Conservation (phyloP, 2,888 invertebrate species). For the Pterostichus niger region DNA sequence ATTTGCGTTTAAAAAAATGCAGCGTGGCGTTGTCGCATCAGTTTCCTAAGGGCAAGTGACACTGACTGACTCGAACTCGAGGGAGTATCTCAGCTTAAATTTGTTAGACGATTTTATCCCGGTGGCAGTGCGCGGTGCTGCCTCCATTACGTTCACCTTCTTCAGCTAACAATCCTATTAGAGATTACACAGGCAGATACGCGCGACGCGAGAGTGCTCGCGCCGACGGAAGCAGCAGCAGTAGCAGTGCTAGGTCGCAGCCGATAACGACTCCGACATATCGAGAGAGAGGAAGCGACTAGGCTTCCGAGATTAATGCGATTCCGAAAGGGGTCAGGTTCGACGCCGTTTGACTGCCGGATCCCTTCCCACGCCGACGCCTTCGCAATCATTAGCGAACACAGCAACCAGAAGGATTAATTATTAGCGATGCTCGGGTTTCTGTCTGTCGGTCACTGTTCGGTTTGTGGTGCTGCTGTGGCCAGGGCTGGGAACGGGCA, state of each 20-base stretch:
- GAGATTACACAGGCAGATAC: constrained; percentile 66
- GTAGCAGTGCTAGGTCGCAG: constrained; percentile 34
- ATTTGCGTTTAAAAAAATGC: neutral
- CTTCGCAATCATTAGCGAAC: constrained; percentile 44
- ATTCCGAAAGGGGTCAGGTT: constrained; percentile 60
- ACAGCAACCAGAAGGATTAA: constrained; percentile 57
- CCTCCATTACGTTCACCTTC: constrained; percentile 61
- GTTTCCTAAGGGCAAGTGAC: constrained; percentile 29
- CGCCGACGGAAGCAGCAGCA: constrained; percentile 33
- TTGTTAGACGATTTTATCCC: constrained; percentile 64
- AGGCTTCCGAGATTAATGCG: constrained; percentile 60
- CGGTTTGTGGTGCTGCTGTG: constrained; percentile 17
- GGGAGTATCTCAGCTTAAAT: constrained; percentile 56
- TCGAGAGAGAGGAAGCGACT: constrained; percentile 51
- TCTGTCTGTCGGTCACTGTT: constrained; percentile 48
- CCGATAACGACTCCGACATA: constrained; percentile 59
- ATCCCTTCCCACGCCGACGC: neutral
- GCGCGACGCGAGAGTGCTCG: constrained; percentile 51
- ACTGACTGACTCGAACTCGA: constrained; percentile 41
- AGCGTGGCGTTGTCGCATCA: neutral
- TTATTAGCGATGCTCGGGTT: constrained; percentile 60
- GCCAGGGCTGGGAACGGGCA: neutral
- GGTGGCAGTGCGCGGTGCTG: neutral
- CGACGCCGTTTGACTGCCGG: constrained; percentile 52
- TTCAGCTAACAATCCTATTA: constrained; percentile 65